phyloP scores from a whole-genome alignment of 2,888 invertebrate species.

The Cephus runcator region DNA sequence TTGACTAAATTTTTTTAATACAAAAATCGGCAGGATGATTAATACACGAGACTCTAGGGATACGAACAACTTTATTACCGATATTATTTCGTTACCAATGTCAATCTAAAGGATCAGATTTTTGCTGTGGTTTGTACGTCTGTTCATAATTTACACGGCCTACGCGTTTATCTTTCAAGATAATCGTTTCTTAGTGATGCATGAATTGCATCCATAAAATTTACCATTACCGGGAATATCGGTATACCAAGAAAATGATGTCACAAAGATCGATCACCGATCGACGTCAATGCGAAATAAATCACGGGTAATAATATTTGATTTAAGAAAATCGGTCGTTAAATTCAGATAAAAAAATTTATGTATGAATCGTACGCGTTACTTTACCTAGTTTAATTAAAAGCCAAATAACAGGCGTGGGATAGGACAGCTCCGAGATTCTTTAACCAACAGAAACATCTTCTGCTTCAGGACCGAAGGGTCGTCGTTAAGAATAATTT shows the following conservation, averaged over 20 bases:
- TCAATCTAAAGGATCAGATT: conserved; percentile 16
- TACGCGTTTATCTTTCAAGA: no score
- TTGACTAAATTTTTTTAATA: background rate
- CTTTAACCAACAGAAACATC: background rate
- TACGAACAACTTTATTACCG: background rate
- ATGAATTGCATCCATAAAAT: conserved; percentile 50
- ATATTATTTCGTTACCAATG: background rate
- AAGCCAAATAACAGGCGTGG: background rate
- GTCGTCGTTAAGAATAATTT: background rate
- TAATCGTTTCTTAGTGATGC: no score
- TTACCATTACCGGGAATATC: conserved; percentile 14
- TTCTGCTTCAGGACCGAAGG: background rate
- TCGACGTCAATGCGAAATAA: background rate
- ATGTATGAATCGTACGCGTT: background rate
- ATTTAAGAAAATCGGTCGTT: background rate
- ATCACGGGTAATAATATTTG: background rate
- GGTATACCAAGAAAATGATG: no score
- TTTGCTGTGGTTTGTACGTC: conserved; percentile 39
- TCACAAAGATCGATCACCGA: background rate
- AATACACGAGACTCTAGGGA: background rate
- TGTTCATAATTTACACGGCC: conserved; percentile 55
- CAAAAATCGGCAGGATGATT: no score
- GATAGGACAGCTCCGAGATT: background rate
- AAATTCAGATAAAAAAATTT: background rate
- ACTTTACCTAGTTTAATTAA: background rate